Conservation (phyloP, 2,113 vertebrate genomes). For the Triplophysa dalaica region DNA sequence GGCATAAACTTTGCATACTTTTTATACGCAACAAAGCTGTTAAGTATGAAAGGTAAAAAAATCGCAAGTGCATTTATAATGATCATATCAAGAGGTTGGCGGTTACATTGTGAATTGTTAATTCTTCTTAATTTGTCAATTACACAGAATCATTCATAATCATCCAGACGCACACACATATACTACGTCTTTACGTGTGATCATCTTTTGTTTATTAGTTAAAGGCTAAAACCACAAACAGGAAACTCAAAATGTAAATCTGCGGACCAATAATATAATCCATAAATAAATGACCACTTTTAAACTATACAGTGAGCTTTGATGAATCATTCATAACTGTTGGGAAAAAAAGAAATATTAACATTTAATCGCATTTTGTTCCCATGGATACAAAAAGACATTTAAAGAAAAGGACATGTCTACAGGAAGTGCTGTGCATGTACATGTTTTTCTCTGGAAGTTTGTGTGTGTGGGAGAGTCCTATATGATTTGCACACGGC, state of each 20-base stretch:
- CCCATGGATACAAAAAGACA: constrained; percentile 29
- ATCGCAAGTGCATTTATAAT: too few relatives aligned
- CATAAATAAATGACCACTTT: constrained; percentile 17
- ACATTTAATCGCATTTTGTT: constrained; percentile 40
- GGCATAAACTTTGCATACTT: too few relatives aligned
- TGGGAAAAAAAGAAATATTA: background rate
- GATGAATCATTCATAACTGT: constrained; percentile 12
- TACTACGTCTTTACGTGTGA: background rate
- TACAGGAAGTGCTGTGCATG: background rate
- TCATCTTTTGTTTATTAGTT: background rate
- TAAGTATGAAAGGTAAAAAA: too few relatives aligned
- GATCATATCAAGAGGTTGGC: too few relatives aligned
- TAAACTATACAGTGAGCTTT: background rate
- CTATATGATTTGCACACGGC: background rate
- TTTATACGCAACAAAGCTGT: too few relatives aligned
- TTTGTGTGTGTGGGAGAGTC: constrained; percentile 9
- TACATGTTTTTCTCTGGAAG: background rate
- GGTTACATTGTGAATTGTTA: background rate
- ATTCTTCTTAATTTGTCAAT: background rate
- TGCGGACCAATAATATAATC: background rate
- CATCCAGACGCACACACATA: too few relatives aligned
- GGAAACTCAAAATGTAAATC: background rate
- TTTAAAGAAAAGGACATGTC: constrained; percentile 1
- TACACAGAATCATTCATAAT: background rate
- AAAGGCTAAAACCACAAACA: background rate